A percentile compares a stretch with the other conserved stretches of the same genome.
Conservation (phyloP, 92 coral and sea anemone species). For the Zoanthus sociatus region DNA sequence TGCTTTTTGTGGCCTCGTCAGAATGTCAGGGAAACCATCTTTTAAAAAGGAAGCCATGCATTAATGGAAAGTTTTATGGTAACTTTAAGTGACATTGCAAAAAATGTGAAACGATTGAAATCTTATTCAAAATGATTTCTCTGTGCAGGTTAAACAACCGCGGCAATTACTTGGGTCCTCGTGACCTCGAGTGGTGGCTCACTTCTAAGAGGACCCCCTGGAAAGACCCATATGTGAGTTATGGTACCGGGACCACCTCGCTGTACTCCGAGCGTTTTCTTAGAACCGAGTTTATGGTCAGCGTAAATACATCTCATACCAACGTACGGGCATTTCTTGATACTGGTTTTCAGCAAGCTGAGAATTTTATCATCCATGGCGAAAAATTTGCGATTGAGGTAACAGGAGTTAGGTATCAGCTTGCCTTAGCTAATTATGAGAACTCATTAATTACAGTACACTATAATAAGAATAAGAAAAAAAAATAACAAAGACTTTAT, state of each 20-base stretch:
- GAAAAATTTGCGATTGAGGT: conserved; percentile 85
- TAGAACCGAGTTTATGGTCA: conserved; percentile 80
- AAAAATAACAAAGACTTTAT: too few species aligned
- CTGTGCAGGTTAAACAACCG: conserved; percentile 72
- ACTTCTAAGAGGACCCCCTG: conserved; percentile 77
- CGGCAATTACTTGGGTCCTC: conserved; percentile 81
- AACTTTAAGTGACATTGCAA: too few species aligned
- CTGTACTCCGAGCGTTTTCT: conserved; percentile 79
- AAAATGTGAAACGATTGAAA: neutral
- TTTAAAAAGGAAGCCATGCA: too few species aligned
- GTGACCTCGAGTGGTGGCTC: conserved; percentile 96
- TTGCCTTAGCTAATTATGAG: too few species aligned
- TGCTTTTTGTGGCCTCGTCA: too few species aligned
- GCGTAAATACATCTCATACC: conserved; percentile 77
- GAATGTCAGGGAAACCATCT: too few species aligned
- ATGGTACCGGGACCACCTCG: conserved; percentile 70
- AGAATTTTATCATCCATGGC: conserved; percentile 59
- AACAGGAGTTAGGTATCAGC: neutral
- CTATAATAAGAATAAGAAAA: too few species aligned
- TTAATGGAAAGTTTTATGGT: too few species aligned
- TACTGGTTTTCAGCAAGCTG: conserved; percentile 70
- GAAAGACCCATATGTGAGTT: conserved; percentile 77
- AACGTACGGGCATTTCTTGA: conserved; percentile 65
- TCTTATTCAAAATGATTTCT: neutral
- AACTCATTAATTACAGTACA: too few species aligned